phyloP scores from a whole-genome alignment of 2,888 invertebrate species.

The Platerodrilus igneus region DNA sequence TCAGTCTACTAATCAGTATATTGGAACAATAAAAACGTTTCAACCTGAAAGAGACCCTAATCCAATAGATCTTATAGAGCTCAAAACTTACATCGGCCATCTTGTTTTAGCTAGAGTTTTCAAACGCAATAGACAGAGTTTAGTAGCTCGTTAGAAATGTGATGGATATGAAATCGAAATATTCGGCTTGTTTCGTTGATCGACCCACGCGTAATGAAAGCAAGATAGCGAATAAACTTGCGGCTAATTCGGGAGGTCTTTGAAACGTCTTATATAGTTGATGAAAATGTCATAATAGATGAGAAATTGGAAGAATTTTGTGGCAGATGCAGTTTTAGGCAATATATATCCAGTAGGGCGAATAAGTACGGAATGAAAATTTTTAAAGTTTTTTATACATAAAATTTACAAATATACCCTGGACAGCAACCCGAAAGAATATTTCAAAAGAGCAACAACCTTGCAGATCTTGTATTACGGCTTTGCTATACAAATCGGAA shows the following conservation, averaged over 20 bases:
- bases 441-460: too few species aligned
- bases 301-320: conserved; percentile 29
- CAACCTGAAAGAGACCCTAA: too few species aligned
- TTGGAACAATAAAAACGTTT: conserved; percentile 16
- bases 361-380: too few species aligned
- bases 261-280: conserved; percentile 26
- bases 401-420: too few species aligned
- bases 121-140: conserved; percentile 25
- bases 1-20: conserved; percentile 24
- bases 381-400: too few species aligned
- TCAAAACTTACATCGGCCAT: conserved; percentile 28
- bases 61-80: conserved; percentile 24
- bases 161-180: conserved; percentile 32
- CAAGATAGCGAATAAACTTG: conserved; percentile 25
- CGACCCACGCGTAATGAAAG: conserved; percentile 16
- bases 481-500: too few species aligned
- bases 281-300: conserved; percentile 33
- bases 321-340: too few species aligned
- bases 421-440: too few species aligned
- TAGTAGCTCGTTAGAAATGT: conserved; percentile 29
- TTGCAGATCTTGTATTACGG: too few species aligned
- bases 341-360: too few species aligned
- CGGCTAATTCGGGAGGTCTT: conserved; percentile 32
- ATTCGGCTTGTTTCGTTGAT: conserved; percentile 31
- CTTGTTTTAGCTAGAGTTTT: conserved; percentile 25